These are phyloP conservation scores for Cheilosia scutellata DNA, from an alignment of 2,888 invertebrate species.

Conservation along the genomic window DNA sequence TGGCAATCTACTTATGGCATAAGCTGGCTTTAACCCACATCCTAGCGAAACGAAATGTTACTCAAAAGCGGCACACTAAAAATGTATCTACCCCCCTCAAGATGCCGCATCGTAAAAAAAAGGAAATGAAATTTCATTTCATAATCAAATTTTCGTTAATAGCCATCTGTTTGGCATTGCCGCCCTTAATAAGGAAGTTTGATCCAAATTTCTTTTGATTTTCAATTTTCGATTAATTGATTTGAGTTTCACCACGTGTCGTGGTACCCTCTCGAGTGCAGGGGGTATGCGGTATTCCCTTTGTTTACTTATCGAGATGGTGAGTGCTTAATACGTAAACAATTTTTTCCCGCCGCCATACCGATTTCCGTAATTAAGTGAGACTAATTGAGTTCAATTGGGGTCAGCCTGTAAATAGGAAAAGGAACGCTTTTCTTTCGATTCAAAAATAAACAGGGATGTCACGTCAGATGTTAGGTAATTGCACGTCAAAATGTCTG, in stretches of 20 bases:
- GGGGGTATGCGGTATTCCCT: background rate
- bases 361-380: conserved; percentile 44
- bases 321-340: background rate
- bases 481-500: background rate
- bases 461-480: background rate
- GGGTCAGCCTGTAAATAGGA: conserved; percentile 22
- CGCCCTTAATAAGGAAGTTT: conserved; percentile 28
- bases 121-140: background rate
- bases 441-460: background rate
- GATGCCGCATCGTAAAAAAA: background rate
- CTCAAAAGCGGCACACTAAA: background rate
- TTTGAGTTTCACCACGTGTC: conserved; percentile 4
- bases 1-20: conserved; percentile 23
- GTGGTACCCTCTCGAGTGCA: background rate
- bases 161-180: conserved; percentile 30
- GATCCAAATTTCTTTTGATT: conserved; percentile 34
- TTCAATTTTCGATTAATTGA: conserved; percentile 51
- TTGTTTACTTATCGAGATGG: background rate
- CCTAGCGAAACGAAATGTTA: conserved; percentile 10
- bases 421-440: background rate
- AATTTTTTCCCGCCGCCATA: background rate
- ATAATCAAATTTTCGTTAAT: conserved; percentile 35
- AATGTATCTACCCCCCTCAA: background rate
- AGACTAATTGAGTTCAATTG: conserved; percentile 53
- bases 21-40: conserved; percentile 52